phyloP scores from a whole-genome alignment of 2,113 vertebrate genomes.

The Centrocercus urophasianus region DNA sequence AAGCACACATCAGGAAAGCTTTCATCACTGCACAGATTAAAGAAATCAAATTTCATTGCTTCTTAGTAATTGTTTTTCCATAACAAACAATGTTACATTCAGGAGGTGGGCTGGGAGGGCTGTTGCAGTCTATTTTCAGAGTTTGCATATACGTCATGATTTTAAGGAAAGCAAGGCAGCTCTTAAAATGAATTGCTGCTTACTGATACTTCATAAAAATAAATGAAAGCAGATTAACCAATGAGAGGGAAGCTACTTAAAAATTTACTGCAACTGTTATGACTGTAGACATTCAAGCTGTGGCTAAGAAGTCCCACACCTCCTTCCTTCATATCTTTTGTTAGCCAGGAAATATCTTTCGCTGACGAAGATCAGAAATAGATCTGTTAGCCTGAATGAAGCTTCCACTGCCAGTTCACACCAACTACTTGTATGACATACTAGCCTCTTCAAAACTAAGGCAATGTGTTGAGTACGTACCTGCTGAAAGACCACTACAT shows the following conservation, averaged over 20 bases:
- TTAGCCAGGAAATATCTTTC: not conserved
- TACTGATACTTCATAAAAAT: not conserved
- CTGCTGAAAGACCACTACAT: not conserved
- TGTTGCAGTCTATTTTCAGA: not conserved
- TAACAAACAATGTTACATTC: not conserved
- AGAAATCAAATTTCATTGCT: slow-evolving; percentile 5
- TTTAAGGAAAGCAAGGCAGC: not conserved
- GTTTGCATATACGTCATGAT: not conserved
- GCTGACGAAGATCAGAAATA: not conserved
- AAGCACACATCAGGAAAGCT: not conserved
- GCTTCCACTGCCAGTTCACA: not conserved
- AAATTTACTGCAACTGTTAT: not conserved
- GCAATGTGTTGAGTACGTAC: no score
- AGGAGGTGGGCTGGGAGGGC: not conserved
- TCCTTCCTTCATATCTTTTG: not conserved
- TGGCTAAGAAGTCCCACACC: not conserved
- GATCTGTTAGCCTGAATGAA: not conserved
- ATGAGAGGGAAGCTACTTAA: not conserved
- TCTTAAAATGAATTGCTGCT: not conserved
- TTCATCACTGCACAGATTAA: slow-evolving; percentile 53
- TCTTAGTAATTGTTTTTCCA: slow-evolving; percentile 52
- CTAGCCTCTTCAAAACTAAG: not conserved
- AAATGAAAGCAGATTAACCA: not conserved
- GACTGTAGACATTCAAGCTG: not conserved
- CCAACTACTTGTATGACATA: rapidly evolving